These are phyloP conservation scores for Carassius auratus DNA, from an alignment of 2,113 vertebrate species.

Conservation along the genomic window DNA sequence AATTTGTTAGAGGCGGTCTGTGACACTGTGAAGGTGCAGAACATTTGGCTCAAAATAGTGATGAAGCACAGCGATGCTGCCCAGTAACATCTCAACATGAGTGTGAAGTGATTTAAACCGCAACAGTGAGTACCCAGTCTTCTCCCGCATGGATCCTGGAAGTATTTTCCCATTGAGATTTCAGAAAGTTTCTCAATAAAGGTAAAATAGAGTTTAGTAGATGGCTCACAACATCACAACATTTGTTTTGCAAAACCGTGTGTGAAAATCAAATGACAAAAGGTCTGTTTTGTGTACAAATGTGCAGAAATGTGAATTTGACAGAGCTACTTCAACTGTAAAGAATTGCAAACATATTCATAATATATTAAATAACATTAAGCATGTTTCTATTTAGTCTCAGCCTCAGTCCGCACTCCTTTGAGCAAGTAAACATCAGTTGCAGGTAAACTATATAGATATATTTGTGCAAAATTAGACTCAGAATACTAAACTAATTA, in stretches of 20 bases:
- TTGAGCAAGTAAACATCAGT: not conserved
- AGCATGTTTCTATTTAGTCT: not conserved
- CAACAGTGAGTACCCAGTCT: not conserved
- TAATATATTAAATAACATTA: not conserved
- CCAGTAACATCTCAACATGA: not conserved
- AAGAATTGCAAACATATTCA: not conserved
- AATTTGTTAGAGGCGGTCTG: conserved; percentile 28
- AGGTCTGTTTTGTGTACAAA: not conserved
- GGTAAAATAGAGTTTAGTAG: not conserved
- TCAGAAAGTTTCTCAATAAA: not conserved
- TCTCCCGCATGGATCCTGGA: not conserved
- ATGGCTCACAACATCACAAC: no score
- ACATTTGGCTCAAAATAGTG: conserved; percentile 34
- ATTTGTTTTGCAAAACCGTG: not conserved
- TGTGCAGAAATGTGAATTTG: not conserved
- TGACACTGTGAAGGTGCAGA: conserved; percentile 58
- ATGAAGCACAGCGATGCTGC: not conserved
- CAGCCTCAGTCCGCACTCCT: not conserved
- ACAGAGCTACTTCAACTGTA: not conserved
- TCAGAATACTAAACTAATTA: not conserved
- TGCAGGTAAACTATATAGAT: not conserved
- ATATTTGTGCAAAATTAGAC: not conserved
- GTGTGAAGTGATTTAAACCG: not conserved
- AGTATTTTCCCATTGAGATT: not conserved
- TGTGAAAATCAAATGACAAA: not conserved